Percentiles rank a stretch among this genome's conserved stretches.
These are phyloP conservation scores for Siniperca obscura DNA, from an alignment of 2,797 vertebrate genomes.

Conservation along the genomic window DNA sequence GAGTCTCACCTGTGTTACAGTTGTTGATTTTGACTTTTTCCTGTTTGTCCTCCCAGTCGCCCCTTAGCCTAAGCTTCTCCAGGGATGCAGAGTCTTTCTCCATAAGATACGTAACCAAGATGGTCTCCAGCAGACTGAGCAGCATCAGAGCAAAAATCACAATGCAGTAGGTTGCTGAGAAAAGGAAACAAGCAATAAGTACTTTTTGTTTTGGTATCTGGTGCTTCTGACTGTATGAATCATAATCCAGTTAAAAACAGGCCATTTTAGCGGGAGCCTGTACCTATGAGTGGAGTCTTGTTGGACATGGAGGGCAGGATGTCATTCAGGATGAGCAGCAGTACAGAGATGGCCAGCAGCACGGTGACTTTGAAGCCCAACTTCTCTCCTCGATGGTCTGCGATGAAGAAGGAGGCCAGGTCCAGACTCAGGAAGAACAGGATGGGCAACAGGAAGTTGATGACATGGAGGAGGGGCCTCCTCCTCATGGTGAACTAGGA, in stretches of 20 bases:
- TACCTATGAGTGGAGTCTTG: slow-evolving; percentile 87
- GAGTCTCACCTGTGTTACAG: slow-evolving; percentile 38
- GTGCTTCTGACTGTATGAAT: neutral
- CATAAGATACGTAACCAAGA: slow-evolving; percentile 81
- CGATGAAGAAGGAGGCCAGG: slow-evolving; percentile 84
- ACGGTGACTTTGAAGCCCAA: slow-evolving; percentile 88
- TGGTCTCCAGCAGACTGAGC: slow-evolving; percentile 85
- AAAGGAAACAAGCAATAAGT: neutral
- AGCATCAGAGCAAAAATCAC: slow-evolving; percentile 87
- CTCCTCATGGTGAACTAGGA: slow-evolving; percentile 84
- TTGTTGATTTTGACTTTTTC: neutral
- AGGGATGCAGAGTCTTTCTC: slow-evolving; percentile 52
- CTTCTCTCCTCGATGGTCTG: slow-evolving; percentile 84
- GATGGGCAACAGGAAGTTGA: slow-evolving; percentile 88
- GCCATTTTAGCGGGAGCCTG: neutral
- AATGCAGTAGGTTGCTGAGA: slow-evolving; percentile 85
- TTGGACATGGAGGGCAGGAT: slow-evolving; percentile 88
- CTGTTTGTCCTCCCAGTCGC: neutral
- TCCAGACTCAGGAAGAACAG: slow-evolving; percentile 86
- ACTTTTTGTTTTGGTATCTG: neutral
- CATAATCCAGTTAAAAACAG: neutral
- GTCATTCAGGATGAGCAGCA: slow-evolving; percentile 89
- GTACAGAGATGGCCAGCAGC: slow-evolving; percentile 87
- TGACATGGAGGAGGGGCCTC: slow-evolving; percentile 82
- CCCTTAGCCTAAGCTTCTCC: neutral